phyloP scores from a whole-genome alignment of 1,140 invertebrate genomes.

The Phocides pigmalion region DNA sequence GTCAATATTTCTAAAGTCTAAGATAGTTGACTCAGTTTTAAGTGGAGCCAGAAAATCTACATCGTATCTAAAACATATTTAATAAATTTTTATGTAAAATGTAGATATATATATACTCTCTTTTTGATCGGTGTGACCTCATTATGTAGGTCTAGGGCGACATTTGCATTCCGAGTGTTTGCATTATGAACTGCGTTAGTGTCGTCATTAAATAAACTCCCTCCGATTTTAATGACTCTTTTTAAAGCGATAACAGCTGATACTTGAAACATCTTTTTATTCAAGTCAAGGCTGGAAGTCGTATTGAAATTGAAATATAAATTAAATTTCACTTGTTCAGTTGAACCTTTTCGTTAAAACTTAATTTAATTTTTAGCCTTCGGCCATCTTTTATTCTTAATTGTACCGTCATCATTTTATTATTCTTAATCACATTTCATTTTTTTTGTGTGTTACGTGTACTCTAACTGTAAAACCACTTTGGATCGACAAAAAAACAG shows the following conservation, averaged over 20 bases:
- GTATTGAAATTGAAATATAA: not conserved
- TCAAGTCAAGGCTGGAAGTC: not conserved
- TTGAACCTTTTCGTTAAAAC: not conserved
- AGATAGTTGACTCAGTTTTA: too few species aligned
- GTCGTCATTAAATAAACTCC: slow-evolving; percentile 8
- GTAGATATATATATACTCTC: not conserved
- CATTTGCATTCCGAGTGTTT: slow-evolving; percentile 21
- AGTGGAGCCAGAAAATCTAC: too few species aligned
- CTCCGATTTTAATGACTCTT: slow-evolving; percentile 17
- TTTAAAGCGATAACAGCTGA: slow-evolving; percentile 8
- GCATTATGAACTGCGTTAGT: slow-evolving; percentile 7
- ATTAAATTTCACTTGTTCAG: not conserved
- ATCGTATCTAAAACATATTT: too few species aligned
- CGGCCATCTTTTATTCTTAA: not conserved
- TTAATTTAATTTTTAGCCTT: too few species aligned
- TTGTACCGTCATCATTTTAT: too few species aligned
- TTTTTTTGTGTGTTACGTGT: too few species aligned
- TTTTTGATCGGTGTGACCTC: slow-evolving; percentile 7
- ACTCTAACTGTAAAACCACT: too few species aligned
- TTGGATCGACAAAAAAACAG: too few species aligned
- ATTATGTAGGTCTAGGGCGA: slow-evolving; percentile 10
- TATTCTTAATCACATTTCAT: too few species aligned
- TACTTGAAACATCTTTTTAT: slow-evolving; percentile 9
- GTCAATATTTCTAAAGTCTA: too few species aligned
- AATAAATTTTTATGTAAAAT: slow-evolving; percentile 1